Base-by-base conservation (phyloP, 2,888 invertebrate species). In the Blera fallax region DNA sequence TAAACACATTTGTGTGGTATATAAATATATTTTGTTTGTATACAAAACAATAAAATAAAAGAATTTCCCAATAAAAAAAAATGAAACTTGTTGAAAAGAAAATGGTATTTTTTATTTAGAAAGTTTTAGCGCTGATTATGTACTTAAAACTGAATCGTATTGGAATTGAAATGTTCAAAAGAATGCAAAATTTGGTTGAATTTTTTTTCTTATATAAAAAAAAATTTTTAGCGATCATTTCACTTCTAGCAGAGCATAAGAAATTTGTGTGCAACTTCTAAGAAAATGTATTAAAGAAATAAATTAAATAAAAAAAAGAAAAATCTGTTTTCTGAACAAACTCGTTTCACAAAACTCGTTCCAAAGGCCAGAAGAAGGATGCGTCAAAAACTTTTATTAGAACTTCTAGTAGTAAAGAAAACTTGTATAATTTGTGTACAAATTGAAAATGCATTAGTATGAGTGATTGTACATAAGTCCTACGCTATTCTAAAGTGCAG, bases 191-290 rank as follows among this genome's bases (percentile, higher is more conserved):
- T 78, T 82, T 77, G 16, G 52, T 54, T 11, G n/a, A 27, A 60
- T 27, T 64, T 72, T 54, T 34, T 40, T 69, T 29, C 21, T 32
- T 34, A 29, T 16, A 48, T 32, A 34, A 52, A 77, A 27, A 48
- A 54, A 40, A 50, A 48, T 37, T 34, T 85, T 85, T 85, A 85
- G 85, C 85, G 85, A 85, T 85, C 81, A 85, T 85, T 81, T 84
- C 70, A 81, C 60, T 85, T 85, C 85, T 76, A 85, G 81, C 85
- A 85, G 85, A 85, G 85, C 85, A 62, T 84, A 70, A 81, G 65
- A 76, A 85, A 85, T 77, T 32, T 72, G 69, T 77, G 81, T 85
- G 85, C 85, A 85, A 77, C 60, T 85, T 81, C 81, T 85, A 85
- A 80, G 40, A 65, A 76, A 85, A 70, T 76, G 21, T 76, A 21